Evolutionary conservation across 2,888 invertebrate genomes (phyloP).

Genomic region (Acrobasis repandana): DNA sequence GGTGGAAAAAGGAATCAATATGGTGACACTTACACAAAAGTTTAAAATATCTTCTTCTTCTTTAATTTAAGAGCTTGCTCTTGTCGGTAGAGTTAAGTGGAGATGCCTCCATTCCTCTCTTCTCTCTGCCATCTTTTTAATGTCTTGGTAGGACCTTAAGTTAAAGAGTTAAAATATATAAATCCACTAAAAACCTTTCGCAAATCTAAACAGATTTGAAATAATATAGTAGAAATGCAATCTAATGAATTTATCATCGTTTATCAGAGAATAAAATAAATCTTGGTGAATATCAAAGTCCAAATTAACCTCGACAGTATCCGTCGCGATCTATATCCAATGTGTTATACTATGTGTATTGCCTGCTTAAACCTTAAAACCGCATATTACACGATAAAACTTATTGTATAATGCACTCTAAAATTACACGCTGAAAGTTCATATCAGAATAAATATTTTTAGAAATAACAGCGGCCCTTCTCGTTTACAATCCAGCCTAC

Average conservation of each 20-base stretch:
- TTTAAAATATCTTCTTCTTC: no score
- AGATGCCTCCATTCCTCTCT: no score
- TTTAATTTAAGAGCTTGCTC: no score
- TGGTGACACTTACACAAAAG: no score
- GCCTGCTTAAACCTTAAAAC: neutral
- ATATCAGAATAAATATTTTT: neutral
- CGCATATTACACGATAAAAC: neutral
- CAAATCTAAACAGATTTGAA: no score
- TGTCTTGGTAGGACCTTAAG: no score
- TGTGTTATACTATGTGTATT: neutral
- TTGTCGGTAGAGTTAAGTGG: no score
- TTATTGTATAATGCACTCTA: neutral
- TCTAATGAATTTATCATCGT: neutral
- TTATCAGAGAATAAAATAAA: neutral
- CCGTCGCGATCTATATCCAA: neutral
- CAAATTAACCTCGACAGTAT: neutral
- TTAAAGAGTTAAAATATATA: no score
- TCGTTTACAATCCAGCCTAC: conserved; percentile 12
- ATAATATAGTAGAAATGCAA: no score
- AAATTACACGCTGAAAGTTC: neutral
- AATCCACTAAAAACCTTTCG: no score
- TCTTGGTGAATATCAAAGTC: neutral
- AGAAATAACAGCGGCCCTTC: conserved; percentile 22
- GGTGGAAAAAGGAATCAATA: no score
- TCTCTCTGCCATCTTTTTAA: no score